Conservation (phyloP, 2,113 vertebrate genomes). For the Lophotis ruficrista region DNA sequence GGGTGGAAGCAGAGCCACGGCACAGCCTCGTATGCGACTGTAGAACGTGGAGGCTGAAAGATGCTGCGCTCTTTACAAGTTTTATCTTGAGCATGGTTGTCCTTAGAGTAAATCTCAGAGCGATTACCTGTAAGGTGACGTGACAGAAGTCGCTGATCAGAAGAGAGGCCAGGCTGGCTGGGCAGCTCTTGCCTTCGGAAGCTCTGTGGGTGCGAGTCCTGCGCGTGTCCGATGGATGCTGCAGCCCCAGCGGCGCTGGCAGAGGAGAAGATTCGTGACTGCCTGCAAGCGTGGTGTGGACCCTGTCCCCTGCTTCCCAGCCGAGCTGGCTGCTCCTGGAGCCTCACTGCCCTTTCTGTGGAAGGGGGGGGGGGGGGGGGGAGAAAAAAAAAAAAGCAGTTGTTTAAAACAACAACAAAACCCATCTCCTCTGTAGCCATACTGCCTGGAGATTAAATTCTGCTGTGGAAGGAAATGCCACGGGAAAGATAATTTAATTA, state of each 20-base stretch:
- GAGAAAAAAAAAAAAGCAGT: background rate
- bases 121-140: background rate
- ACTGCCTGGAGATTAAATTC: background rate
- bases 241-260: no score
- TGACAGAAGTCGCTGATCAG: background rate
- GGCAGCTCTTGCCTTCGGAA: background rate
- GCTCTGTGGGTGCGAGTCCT: background rate
- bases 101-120: background rate
- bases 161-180: background rate
- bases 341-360: background rate
- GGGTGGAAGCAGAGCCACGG: background rate
- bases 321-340: background rate
- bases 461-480: background rate
- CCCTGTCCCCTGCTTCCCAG: background rate
- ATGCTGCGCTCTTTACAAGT: background rate
- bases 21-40: background rate
- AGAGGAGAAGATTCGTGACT: background rate
- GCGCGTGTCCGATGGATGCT: fast-evolving
- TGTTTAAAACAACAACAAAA: background rate
- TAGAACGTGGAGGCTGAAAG: background rate
- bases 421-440: background rate
- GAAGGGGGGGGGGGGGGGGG: no score
- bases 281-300: background rate
- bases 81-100: background rate
- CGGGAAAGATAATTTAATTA: background rate